phyloP scores from a whole-genome alignment of 1,140 invertebrate genomes.

The Chrysopa pallens region DNA sequence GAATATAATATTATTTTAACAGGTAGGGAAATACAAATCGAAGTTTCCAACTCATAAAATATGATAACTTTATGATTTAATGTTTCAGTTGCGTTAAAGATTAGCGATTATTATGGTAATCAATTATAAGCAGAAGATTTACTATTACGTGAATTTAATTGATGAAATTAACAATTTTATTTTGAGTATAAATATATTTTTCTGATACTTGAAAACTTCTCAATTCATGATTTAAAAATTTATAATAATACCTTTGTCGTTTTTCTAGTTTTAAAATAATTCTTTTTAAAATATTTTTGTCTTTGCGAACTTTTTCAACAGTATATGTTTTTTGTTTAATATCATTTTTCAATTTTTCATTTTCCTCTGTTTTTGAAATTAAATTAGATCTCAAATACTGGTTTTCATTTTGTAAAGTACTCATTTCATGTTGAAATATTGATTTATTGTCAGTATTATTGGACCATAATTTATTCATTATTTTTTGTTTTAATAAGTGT shows the following conservation, averaged over 20 bases:
- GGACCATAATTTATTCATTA: background rate
- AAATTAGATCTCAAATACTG: background rate
- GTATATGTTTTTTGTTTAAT: background rate
- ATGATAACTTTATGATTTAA: no score
- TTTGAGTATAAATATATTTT: no score
- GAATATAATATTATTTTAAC: no score
- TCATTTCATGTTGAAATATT: background rate
- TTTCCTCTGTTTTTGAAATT: background rate
- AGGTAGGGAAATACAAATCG: no score
- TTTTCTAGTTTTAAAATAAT: background rate
- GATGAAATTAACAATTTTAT: no score
- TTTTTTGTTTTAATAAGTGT: background rate
- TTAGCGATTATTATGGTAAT: no score
- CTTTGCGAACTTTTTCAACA: background rate
- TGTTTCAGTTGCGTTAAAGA: no score
- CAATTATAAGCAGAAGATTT: no score
- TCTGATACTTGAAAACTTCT: no score
- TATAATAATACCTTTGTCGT: background rate
- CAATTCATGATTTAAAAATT: no score
- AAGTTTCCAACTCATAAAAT: no score
- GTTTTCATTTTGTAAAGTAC: background rate
- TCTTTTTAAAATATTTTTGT: background rate
- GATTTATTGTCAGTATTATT: background rate
- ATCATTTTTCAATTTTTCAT: background rate
- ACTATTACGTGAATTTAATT: no score